Evolutionary conservation across 1,140 invertebrate species (phyloP).

Genomic region (Macrostomum lignano): DNA sequence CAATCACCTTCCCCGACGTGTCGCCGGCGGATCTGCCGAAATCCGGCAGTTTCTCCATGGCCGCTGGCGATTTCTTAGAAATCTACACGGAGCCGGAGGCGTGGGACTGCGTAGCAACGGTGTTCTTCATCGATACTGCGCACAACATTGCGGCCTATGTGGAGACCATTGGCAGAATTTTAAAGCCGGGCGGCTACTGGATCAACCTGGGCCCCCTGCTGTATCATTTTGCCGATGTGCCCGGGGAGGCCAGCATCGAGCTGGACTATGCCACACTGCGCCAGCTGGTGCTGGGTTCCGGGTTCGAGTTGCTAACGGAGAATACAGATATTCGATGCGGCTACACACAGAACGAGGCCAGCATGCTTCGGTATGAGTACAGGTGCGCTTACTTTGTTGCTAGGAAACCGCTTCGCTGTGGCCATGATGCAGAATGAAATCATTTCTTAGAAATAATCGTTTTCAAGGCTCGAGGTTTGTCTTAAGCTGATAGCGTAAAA

Average conservation of each 20-base stretch:
- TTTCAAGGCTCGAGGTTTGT: too few relatives aligned
- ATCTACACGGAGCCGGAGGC: conserved; percentile 39
- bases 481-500: too few relatives aligned
- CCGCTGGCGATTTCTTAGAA: conserved; percentile 67
- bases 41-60: conserved; percentile 56
- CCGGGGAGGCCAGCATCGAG: conserved; percentile 64
- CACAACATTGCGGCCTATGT: conserved; percentile 77
- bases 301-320: too few relatives aligned
- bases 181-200: conserved; percentile 44
- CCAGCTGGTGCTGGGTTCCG: too few relatives aligned
- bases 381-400: too few relatives aligned
- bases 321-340: too few relatives aligned
- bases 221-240: conserved; percentile 70
- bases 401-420: too few relatives aligned
- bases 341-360: too few relatives aligned
- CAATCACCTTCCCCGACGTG: conserved; percentile 60
- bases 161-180: conserved; percentile 63
- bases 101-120: conserved; percentile 75
- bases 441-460: too few relatives aligned
- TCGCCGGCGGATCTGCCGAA: conserved; percentile 40
- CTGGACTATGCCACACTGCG: too few relatives aligned
- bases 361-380: too few relatives aligned
- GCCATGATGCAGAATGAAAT: too few relatives aligned
- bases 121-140: conserved; percentile 93
- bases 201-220: conserved; percentile 49